A percentile compares a stretch with the other conserved stretches of the same genome.
Conservation (phyloP, 2,113 vertebrate species). For the Petromus typicus region DNA sequence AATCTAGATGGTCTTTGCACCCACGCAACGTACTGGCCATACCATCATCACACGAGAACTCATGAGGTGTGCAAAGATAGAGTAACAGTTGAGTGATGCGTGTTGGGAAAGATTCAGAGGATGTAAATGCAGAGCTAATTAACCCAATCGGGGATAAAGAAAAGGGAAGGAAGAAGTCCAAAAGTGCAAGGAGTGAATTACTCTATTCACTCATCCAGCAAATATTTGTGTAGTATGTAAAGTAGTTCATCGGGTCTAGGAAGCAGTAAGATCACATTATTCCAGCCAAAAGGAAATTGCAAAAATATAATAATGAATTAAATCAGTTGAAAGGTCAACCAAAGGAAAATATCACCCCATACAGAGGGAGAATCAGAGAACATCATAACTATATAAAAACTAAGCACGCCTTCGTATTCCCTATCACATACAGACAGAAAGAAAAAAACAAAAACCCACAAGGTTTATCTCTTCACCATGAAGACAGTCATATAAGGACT, state of each 20-base stretch:
- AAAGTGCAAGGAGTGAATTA: too few relatives aligned
- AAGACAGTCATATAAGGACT: background rate
- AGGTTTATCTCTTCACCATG: background rate
- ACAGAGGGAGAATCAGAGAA: background rate
- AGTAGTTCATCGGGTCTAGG: too few relatives aligned
- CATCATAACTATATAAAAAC: background rate
- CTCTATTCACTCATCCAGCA: background rate
- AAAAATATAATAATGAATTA: background rate
- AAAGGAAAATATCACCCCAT: background rate
- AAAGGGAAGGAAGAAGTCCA: background rate
- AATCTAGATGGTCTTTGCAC: background rate
- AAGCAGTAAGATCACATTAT: background rate
- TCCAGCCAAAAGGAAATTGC: background rate
- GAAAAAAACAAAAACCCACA: too few relatives aligned
- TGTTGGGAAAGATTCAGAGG: background rate
- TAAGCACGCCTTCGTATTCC: too few relatives aligned
- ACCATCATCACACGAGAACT: accelerated
- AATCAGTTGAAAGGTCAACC: too few relatives aligned
- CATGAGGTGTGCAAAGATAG: too few relatives aligned
- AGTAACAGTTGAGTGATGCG: background rate
- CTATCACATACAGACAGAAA: background rate
- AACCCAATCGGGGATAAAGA: background rate
- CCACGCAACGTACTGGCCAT: background rate
- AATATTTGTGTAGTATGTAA: background rate
- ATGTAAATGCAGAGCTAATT: background rate